A percentile compares a stretch with the other conserved stretches of the same genome.
phyloP scores from a whole-genome alignment of 2,797 vertebrate species.

The Sebastes matsubarae region DNA sequence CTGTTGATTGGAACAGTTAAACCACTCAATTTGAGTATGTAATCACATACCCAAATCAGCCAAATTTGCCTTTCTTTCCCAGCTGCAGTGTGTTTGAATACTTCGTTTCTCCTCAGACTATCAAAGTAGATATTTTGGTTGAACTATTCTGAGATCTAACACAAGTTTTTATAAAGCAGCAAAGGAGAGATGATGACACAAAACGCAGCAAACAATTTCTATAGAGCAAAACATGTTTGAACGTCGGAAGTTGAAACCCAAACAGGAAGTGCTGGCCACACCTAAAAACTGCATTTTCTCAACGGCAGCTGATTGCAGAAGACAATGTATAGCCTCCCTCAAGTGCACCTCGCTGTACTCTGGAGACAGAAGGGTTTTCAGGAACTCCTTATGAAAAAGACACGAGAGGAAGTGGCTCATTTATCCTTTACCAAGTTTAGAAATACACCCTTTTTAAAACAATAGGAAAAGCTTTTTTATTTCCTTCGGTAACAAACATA shows the following conservation, averaged over 20 bases:
- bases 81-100: background rate
- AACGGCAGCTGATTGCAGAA: background rate
- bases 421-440: conserved; percentile 39
- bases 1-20: background rate
- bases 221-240: conserved; percentile 23
- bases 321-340: conserved; percentile 46
- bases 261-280: conserved; percentile 65
- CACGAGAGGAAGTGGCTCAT: conserved; percentile 34
- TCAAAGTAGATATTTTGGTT: conserved; percentile 2
- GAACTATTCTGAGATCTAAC: background rate
- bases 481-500: conserved; percentile 1
- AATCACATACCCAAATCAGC: background rate
- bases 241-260: conserved; percentile 16
- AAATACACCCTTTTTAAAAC: conserved; percentile 29
- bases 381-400: conserved; percentile 38
- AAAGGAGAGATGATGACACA: background rate
- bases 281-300: conserved; percentile 39
- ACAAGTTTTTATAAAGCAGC: background rate
- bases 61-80: background rate
- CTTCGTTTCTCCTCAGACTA: background rate
- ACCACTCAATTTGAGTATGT: background rate
- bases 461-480: background rate
- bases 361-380: conserved; percentile 12
- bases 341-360: conserved; percentile 23
- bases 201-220: background rate